Percentiles rank a stretch among this genome's conserved stretches.
phyloP scores from a whole-genome alignment of 1,140 invertebrate genomes.

The Hypsibius dujardini region DNA sequence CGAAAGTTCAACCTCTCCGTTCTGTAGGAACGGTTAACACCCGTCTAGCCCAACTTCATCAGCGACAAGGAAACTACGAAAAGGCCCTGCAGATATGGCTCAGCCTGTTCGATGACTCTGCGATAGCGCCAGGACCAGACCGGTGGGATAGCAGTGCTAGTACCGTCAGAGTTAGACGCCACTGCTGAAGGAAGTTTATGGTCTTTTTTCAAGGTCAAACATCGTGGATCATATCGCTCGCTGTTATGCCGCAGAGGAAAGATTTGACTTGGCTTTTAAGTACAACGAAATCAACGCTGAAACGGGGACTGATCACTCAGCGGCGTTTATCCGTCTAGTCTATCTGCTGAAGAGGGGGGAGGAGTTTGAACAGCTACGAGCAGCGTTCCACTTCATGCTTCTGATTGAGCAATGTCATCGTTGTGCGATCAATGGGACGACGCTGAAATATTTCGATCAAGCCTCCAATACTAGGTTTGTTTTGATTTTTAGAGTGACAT shows the following conservation, averaged over 20 bases:
- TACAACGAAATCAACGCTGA: constrained; percentile 1
- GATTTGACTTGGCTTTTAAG: not conserved
- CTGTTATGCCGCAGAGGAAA: not conserved
- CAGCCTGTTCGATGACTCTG: not conserved
- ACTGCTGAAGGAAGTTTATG: not conserved
- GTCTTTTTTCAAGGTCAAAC: not conserved
- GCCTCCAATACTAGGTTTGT: not conserved
- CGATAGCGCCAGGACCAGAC: not conserved
- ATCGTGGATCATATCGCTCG: not conserved
- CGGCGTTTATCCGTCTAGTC: not conserved
- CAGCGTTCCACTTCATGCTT: not conserved
- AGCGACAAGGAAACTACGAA: not conserved
- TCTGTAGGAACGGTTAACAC: not conserved
- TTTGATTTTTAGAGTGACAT: not conserved
- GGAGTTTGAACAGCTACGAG: not conserved
- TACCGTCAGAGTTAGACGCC: too few relatives aligned
- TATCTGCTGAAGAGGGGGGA: not conserved
- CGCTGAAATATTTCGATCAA: too few relatives aligned
- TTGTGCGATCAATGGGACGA: not conserved
- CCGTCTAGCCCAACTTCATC: not conserved
- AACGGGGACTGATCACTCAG: not conserved
- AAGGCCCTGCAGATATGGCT: constrained; percentile 5
- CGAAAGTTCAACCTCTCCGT: too few relatives aligned
- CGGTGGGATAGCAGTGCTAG: not conserved
- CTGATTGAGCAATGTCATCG: not conserved